These are phyloP conservation scores for Sakesphorus luctuosus DNA, from an alignment of 2,113 vertebrate genomes.

Conservation along the genomic window DNA sequence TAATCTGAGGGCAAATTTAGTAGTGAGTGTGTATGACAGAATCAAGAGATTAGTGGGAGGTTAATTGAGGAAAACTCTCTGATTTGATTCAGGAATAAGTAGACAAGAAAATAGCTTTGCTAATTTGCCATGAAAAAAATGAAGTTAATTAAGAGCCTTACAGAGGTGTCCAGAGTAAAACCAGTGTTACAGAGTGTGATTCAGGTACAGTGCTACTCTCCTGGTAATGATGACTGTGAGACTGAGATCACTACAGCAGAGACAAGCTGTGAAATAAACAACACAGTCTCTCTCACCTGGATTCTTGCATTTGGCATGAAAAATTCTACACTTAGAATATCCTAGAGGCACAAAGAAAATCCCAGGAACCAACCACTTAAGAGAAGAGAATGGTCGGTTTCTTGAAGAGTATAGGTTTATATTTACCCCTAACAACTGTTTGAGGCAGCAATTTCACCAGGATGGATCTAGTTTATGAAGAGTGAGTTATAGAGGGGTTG, in stretches of 20 bases:
- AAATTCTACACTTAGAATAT: constrained; percentile 28
- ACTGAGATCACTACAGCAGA: background rate
- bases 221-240: background rate
- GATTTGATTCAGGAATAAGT: constrained; percentile 67
- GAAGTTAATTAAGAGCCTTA: constrained; percentile 67
- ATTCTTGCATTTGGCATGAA: constrained; percentile 15
- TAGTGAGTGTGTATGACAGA: constrained; percentile 83
- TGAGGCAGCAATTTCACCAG: background rate
- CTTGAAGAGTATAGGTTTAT: background rate
- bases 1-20: constrained; percentile 84
- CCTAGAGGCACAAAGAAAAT: constrained; percentile 15
- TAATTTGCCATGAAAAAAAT: constrained; percentile 71
- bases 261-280: constrained; percentile 12
- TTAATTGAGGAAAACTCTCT: constrained; percentile 55
- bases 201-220: constrained; percentile 49
- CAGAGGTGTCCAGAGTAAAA: constrained; percentile 51
- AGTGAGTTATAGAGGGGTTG: constrained; percentile 4
- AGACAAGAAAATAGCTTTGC: constrained; percentile 72
- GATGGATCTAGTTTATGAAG: background rate
- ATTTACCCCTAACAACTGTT: background rate
- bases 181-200: background rate
- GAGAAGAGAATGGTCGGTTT: background rate
- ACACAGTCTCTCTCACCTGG: background rate
- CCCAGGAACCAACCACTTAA: constrained; percentile 14
- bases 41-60: constrained; percentile 68